Evolutionary conservation across 2,797 vertebrate genomes (phyloP), one percentile per base, ranked within the genome.

Genomic region (Arremon aurantiirostris): DNA sequence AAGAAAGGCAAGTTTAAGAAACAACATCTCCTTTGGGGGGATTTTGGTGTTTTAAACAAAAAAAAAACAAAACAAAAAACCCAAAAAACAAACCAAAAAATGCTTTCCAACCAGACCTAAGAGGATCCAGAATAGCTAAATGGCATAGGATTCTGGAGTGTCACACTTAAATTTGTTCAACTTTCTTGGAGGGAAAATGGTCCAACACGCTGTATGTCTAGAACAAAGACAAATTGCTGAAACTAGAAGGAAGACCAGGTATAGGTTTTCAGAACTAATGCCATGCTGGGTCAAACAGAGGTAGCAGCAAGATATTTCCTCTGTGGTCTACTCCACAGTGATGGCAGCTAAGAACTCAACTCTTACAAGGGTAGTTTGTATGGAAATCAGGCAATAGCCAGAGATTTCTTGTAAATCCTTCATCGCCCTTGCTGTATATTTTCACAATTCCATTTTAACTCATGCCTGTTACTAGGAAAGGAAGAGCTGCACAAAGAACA

Each of bases 401-500:
- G 60, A 35, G 27, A 57, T 61, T 42, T 60, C 11, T 73, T 35
- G 23, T 9, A 53, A 11, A 49, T 50, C 15, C 68, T 73, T 46
- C 68, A 60, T 41, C 0, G 0, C 14, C 26, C 68, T 30, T 70
- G 60, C 35, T 49, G n/a, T 37, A 0, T 53, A 26, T 60, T 92
- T 77, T 57, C 41, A 60, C 41, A 57, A 39, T 28, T 68, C 16
- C 32, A 21, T 35, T 91, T 86, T 66, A 59, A 70, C 49, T 87
- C 55, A 24, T 2, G 9, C 4, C 60, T n/a, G 10, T 55, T 80
- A 73, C 12, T 32, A 70, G 42, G 34, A 17, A 8, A 41, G 26
- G 32, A 78, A 42, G 30, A 57, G 11, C 11, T 64, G 34, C n/a
- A 47, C 24, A 47, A 71, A 75, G 12, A 44, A 50, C 30, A 17